phyloP scores from a whole-genome alignment of 2,797 vertebrate genomes.

The Taeniopygia guttata region DNA sequence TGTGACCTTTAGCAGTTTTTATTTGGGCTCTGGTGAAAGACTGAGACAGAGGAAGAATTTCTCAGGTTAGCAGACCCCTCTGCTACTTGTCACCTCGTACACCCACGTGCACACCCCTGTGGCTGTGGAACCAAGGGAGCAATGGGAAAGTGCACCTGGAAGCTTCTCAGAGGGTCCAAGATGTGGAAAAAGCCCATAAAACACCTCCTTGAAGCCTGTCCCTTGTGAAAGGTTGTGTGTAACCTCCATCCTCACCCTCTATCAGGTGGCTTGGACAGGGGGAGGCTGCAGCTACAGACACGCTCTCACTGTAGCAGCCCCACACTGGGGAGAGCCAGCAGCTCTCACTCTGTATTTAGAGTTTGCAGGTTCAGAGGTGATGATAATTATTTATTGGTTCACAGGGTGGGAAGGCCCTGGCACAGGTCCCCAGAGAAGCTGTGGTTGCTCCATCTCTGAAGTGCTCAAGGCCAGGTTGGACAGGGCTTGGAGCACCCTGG shows the following conservation, averaged over 20 bases:
- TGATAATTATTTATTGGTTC: not conserved
- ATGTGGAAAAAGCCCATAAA: conserved; percentile 3
- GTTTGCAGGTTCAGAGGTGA: not conserved
- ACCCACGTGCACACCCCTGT: rapidly evolving
- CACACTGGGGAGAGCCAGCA: not conserved
- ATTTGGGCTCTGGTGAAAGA: not conserved
- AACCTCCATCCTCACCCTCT: not conserved
- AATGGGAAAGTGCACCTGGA: not conserved
- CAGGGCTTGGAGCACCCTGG: not conserved
- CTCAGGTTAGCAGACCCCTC: not conserved
- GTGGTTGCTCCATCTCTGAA: not conserved
- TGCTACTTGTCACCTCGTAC: not conserved
- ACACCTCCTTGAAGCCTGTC: conserved; percentile 6
- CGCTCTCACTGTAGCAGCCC: rapidly evolving
- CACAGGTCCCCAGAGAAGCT: not conserved
- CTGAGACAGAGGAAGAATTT: not conserved
- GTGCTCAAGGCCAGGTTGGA: not conserved
- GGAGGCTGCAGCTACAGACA: not conserved
- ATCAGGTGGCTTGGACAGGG: rapidly evolving
- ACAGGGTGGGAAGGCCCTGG: not conserved
- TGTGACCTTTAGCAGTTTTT: not conserved
- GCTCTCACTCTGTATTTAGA: not conserved
- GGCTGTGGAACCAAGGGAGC: not conserved
- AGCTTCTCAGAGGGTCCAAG: not conserved
- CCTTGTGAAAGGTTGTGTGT: not conserved